Conservation (phyloP, 2,888 invertebrate genomes). For the Nymphalis c-album region DNA sequence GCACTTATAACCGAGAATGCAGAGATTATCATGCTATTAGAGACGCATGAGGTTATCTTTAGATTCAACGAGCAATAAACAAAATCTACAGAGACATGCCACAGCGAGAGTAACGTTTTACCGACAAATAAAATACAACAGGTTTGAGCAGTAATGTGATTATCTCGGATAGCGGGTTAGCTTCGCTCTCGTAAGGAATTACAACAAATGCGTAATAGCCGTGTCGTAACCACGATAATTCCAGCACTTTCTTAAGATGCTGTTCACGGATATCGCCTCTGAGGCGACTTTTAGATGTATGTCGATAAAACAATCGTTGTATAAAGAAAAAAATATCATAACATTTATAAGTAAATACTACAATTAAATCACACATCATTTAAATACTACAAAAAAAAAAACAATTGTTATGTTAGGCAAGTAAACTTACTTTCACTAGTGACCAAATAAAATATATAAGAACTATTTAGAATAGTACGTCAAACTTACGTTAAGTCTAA, state of each 20-base stretch:
- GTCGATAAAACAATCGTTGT: not conserved
- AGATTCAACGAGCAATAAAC: constrained; percentile 30
- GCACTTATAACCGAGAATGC: constrained; percentile 14
- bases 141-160: constrained; percentile 46
- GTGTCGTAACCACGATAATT: constrained; percentile 66
- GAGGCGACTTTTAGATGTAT: constrained; percentile 34
- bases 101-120: constrained; percentile 36
- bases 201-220: constrained; percentile 70
- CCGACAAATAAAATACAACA: constrained; percentile 43
- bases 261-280: constrained; percentile 40
- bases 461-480: not conserved
- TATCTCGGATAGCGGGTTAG: constrained; percentile 56
- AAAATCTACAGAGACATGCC: constrained; percentile 31
- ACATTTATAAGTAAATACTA: not conserved
- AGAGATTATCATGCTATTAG: constrained; percentile 5
- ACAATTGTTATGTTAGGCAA: not conserved
- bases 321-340: too few species aligned
- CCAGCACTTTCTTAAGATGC: constrained; percentile 50
- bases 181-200: constrained; percentile 70
- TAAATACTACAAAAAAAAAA: not conserved
- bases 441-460: constrained; percentile 3
- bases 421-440: not conserved
- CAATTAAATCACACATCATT: not conserved
- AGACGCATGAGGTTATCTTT: constrained; percentile 29
- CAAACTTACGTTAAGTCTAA: not conserved